Evolutionary conservation across 1,140 invertebrate species (phyloP).

Genomic region (Brachionus paranguensis): DNA sequence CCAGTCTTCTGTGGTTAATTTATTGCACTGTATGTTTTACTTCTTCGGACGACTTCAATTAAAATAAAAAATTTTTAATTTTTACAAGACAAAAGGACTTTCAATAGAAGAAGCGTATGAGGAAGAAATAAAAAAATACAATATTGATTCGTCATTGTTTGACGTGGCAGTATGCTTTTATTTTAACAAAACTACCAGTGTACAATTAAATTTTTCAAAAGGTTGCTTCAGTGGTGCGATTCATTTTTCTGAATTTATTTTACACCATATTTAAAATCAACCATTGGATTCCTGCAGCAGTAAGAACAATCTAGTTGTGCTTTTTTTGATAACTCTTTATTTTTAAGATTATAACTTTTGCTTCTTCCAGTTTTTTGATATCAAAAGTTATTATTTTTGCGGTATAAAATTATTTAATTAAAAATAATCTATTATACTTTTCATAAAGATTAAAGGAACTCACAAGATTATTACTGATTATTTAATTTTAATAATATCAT

Average conservation of each 20-base stretch:
- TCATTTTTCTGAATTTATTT: not conserved
- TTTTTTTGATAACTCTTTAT: not conserved
- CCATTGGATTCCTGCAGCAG: not conserved
- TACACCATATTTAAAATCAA: not conserved
- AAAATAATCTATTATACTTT: not conserved
- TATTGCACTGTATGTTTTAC: not conserved
- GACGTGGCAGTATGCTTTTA: not conserved
- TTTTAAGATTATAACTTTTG: constrained; percentile 21
- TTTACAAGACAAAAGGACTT: not conserved
- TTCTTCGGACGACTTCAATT: not conserved
- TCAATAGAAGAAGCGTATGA: constrained; percentile 1
- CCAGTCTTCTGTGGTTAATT: constrained; percentile 11
- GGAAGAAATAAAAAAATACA: constrained; percentile 21
- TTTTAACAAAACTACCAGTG: not conserved
- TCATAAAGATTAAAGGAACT: constrained; percentile 8
- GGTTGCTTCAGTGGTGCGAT: not conserved
- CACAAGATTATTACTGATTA: constrained; percentile 27
- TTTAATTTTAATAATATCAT: constrained; percentile 22
- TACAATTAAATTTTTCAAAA: not conserved
- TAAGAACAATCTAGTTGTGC: not conserved
- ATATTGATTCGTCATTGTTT: constrained; percentile 26
- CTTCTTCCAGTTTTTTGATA: constrained; percentile 23
- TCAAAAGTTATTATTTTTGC: constrained; percentile 37
- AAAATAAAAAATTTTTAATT: not conserved
- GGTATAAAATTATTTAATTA: not conserved